Evolutionary conservation across 1,140 invertebrate genomes (phyloP).

Genomic region (Pseudomyrmex sp.): DNA sequence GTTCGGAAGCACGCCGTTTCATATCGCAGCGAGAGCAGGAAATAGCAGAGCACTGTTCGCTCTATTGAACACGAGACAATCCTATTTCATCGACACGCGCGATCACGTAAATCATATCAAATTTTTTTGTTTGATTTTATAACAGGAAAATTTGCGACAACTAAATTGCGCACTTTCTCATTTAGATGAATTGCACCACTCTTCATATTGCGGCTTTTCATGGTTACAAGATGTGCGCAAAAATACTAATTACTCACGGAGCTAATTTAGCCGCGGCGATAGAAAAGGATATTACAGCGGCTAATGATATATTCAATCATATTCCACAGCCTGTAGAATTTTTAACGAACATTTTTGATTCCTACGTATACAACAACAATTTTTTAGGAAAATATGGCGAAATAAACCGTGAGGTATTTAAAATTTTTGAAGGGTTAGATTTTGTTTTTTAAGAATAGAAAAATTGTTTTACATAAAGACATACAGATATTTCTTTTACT

Average conservation of each 20-base stretch:
- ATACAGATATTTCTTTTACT: slow-evolving; percentile 3
- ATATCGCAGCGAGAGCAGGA: too few species aligned
- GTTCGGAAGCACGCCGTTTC: too few species aligned
- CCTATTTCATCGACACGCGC: slow-evolving; percentile 30
- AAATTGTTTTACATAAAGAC: neutral
- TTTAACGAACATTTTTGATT: slow-evolving; percentile 55
- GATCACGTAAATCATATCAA: slow-evolving; percentile 38
- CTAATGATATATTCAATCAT: slow-evolving; percentile 59
- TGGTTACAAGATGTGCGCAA: slow-evolving; percentile 47
- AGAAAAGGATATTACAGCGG: slow-evolving; percentile 35
- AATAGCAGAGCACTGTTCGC: slow-evolving; percentile 27
- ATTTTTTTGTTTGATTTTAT: neutral
- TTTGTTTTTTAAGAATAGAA: neutral
- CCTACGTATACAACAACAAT: slow-evolving; percentile 34
- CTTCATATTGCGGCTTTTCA: slow-evolving; percentile 60
- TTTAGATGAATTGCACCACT: slow-evolving; percentile 55
- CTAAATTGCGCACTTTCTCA: neutral
- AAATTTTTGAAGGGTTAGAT: too few species aligned
- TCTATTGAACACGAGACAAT: slow-evolving; percentile 16
- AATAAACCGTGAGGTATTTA: slow-evolving; percentile 25
- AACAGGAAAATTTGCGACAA: neutral
- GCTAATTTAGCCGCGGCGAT: slow-evolving; percentile 55
- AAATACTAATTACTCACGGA: slow-evolving; percentile 46
- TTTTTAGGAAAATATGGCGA: slow-evolving; percentile 50
- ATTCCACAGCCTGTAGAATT: slow-evolving; percentile 46